Percentiles rank a stretch among this genome's conserved stretches.
These are phyloP conservation scores for Meriones unguiculatus DNA, from an alignment of 2,113 vertebrate species.

Conservation along the genomic window DNA sequence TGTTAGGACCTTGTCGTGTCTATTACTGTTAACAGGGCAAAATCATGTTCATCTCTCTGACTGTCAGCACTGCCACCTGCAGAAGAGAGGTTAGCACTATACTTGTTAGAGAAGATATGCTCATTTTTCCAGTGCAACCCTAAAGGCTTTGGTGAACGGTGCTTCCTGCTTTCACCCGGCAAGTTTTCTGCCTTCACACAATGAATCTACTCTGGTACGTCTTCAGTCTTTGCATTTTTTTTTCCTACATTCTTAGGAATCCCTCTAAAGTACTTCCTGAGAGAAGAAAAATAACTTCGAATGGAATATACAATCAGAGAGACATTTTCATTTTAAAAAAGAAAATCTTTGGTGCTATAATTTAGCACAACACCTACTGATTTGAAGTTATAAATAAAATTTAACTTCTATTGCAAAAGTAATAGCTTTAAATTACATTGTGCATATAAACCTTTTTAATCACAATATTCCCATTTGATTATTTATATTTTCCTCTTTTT, in stretches of 20 bases:
- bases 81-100: neutral
- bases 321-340: constrained; percentile 17
- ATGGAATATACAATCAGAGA: neutral
- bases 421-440: neutral
- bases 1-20: neutral
- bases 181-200: neutral
- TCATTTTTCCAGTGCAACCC: neutral
- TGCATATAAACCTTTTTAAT: neutral
- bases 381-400: constrained; percentile 41
- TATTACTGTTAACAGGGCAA: neutral
- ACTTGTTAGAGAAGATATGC: neutral
- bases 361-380: neutral
- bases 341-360: neutral
- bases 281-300: neutral
- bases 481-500: neutral
- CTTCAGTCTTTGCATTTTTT: neutral
- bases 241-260: neutral
- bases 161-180: neutral
- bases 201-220: neutral
- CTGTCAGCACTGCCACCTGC: neutral
- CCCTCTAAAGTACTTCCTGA: neutral
- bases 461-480: neutral
- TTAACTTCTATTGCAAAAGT: neutral
- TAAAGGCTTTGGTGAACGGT: neutral
- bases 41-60: neutral